These are phyloP conservation scores for Laspeyria flexula DNA, from an alignment of 2,888 invertebrate genomes.

Conservation along the genomic window DNA sequence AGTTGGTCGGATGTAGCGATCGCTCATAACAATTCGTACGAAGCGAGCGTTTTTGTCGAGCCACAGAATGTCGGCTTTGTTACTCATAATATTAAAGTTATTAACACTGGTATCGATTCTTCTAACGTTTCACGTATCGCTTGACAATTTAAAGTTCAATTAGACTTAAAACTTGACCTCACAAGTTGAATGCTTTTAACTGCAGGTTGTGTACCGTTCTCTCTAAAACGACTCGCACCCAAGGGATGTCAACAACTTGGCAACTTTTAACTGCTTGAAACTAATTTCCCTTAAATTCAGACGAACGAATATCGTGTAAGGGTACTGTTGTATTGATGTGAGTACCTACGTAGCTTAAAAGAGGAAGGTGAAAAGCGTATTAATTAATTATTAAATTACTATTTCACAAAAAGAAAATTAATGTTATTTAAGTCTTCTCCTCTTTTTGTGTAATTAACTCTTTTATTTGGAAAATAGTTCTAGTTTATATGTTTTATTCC, in stretches of 20 bases:
- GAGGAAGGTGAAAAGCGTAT: too few species aligned
- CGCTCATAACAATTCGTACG: slow-evolving; percentile 55
- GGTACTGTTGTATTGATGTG: slow-evolving; percentile 32
- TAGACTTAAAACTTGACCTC: slow-evolving; percentile 49
- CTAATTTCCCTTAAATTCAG: slow-evolving; percentile 64
- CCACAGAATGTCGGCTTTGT: slow-evolving; percentile 51
- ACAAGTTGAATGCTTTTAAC: slow-evolving; percentile 51
- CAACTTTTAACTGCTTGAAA: slow-evolving; percentile 60
- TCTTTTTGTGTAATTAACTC: too few species aligned
- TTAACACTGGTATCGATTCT: slow-evolving; percentile 27
- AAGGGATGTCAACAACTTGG: slow-evolving; percentile 56
- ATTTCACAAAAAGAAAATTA: too few species aligned
- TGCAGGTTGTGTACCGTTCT: slow-evolving; percentile 53
- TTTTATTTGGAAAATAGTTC: too few species aligned
- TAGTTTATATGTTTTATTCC: too few species aligned
- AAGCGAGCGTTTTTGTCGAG: slow-evolving; percentile 50
- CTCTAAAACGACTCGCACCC: slow-evolving; percentile 58
- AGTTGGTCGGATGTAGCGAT: slow-evolving; percentile 69
- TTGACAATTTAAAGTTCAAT: slow-evolving; percentile 56
- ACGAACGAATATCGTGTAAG: slow-evolving; percentile 24
- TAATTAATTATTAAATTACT: too few species aligned
- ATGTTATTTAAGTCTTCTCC: too few species aligned
- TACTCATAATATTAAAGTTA: slow-evolving; percentile 41
- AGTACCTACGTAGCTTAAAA: slow-evolving; percentile 2
- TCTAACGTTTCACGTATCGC: slow-evolving; percentile 30